phyloP scores from a whole-genome alignment of 2,888 invertebrate species.

The Archaeoteleia sp. region DNA sequence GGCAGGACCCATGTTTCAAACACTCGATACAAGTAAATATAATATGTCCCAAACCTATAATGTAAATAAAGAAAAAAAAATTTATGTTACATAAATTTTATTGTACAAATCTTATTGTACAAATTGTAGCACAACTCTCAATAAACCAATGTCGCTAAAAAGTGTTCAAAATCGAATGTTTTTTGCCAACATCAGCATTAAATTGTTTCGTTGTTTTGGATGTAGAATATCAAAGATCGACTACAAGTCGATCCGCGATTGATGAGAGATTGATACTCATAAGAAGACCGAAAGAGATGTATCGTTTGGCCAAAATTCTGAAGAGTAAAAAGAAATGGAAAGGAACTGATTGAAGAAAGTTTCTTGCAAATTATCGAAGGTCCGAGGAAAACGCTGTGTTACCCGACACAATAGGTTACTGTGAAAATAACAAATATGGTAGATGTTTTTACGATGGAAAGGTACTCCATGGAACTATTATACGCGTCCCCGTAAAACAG shows the following conservation, averaged over 20 bases:
- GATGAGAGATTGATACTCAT: conserved; percentile 9
- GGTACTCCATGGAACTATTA: no score
- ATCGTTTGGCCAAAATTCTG: conserved; percentile 6
- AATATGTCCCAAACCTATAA: neutral
- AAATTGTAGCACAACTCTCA: neutral
- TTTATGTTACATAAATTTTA: no score
- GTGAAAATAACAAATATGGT: no score
- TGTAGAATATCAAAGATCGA: neutral
- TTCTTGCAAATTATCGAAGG: no score
- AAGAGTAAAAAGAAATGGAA: neutral
- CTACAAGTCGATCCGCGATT: neutral
- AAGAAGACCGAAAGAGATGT: conserved; percentile 11
- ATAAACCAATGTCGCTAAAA: neutral
- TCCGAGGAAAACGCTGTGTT: no score
- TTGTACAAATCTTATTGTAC: neutral
- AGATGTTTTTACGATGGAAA: no score
- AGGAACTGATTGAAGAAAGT: no score
- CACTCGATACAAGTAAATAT: neutral
- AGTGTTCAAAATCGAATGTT: neutral
- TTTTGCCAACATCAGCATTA: neutral
- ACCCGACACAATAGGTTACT: no score
- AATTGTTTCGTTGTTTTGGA: neutral
- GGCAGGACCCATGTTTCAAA: neutral
- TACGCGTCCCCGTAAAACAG: no score
- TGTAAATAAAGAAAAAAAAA: neutral